Evolutionary conservation across 2,888 invertebrate species (phyloP), one percentile per base, ranked within the genome.

Genomic region (Cephus rjabovi): DNA sequence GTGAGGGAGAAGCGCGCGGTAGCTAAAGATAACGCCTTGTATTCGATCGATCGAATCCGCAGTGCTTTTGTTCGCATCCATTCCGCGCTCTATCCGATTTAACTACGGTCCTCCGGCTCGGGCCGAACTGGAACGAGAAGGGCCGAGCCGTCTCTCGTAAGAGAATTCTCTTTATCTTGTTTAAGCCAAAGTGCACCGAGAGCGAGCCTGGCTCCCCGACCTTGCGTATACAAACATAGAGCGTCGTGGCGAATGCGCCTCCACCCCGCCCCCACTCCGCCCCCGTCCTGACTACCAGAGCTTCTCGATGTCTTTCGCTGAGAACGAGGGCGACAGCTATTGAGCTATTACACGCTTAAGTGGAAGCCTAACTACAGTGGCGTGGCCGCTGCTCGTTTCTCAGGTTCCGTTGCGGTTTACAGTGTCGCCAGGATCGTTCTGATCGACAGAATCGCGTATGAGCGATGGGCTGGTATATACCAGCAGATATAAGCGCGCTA

Each of bases 271-370:
- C 11, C 35, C 35, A 1, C 31, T 3, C 35, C 35, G 2, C 35
- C 12, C 12, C 3, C 35, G 3, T 68, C 75, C 56, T 75, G 68
- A 30, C 79, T 35, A 23, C 40, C 23, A 70, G 77, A 40, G 70
- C 34, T 35, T 68, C 15, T 70, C 69, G 35, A 69, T 34, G 69
- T 40, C 77, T 35, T 76, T 9, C 74, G 71, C 76, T 34, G 77
- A 69, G 74, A 81, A 76, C 80, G 79, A 79, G 79, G 79, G 79
- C 85, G 88, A 87, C 86, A 86, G 84, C 88, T 86, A 89, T 89
- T 86, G 90, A 89, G 88, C 90, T 88, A 91, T 90, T 90, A 90
- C 89, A 90, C 87, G 89, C 89, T 88, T 85, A 88, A 90, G 86
- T 88, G 88, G 86, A 87, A 82, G 82, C 85, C 83, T 85, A 84